These are phyloP conservation scores for Psittacula echo DNA, from an alignment of 2,797 vertebrate genomes.

Conservation along the genomic window DNA sequence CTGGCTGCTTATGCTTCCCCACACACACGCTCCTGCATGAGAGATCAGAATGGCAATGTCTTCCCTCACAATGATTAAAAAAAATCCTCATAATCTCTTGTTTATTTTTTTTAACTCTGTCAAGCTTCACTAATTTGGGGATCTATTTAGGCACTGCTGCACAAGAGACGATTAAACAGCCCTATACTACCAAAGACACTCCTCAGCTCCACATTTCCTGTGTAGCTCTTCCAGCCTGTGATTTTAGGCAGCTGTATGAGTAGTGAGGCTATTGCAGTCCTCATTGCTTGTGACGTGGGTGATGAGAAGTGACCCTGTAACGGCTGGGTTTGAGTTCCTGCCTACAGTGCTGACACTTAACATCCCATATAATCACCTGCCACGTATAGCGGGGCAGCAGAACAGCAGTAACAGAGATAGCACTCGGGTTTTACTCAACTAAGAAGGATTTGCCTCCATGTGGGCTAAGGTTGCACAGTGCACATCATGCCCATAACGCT, in stretches of 20 bases:
- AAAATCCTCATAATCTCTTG: neutral
- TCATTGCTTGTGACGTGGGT: fast-evolving
- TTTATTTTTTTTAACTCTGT: neutral
- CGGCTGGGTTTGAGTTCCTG: neutral
- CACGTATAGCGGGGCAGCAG: fast-evolving
- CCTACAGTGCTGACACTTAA: neutral
- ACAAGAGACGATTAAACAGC: neutral
- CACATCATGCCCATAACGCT: fast-evolving
- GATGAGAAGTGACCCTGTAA: neutral
- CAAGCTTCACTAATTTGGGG: fast-evolving
- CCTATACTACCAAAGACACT: neutral
- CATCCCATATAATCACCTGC: neutral
- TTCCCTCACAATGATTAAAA: neutral
- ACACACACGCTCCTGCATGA: fast-evolving
- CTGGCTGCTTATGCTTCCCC: neutral
- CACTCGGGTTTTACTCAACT: neutral
- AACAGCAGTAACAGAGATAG: neutral
- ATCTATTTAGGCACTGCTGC: neutral
- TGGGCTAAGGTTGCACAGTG: neutral
- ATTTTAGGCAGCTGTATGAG: neutral
- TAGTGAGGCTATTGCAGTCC: neutral
- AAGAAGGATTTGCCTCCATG: fast-evolving
- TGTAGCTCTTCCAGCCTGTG: neutral
- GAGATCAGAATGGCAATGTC: neutral
- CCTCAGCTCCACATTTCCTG: neutral